Conservation (phyloP, 35 echinoderm and acorn worm genomes). For the Holothuria glaberrima region DNA sequence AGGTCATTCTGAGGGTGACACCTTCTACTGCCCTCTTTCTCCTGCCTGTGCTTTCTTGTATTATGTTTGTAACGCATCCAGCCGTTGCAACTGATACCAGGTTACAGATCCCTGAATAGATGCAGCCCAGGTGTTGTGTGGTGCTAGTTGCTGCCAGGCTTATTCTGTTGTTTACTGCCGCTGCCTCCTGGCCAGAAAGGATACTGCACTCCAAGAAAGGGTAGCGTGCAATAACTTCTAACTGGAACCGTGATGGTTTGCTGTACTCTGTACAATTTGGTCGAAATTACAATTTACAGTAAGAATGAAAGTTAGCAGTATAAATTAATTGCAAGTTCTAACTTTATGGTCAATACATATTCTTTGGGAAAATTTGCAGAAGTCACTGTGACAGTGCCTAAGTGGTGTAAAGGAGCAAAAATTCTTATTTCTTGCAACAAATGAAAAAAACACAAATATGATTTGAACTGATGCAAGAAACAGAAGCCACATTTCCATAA, state of each 20-base stretch:
- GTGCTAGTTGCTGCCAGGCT: background rate
- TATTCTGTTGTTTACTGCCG: conserved; percentile 29
- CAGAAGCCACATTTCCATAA: too few relatives aligned
- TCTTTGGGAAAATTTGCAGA: too few relatives aligned
- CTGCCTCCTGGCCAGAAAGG: background rate
- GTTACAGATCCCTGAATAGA: background rate
- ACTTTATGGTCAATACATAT: too few relatives aligned
- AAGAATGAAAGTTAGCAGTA: too few relatives aligned
- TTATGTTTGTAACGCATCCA: conserved; percentile 12
- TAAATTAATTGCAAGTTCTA: too few relatives aligned
- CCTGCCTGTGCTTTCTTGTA: background rate
- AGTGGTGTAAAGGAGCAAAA: too few relatives aligned
- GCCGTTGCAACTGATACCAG: background rate
- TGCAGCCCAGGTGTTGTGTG: background rate
- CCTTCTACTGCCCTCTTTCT: background rate
- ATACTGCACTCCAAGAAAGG: background rate
- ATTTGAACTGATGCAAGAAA: too few relatives aligned
- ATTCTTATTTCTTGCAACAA: too few relatives aligned
- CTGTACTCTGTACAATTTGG: background rate
- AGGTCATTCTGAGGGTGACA: conserved; percentile 32
- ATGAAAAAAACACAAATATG: too few relatives aligned
- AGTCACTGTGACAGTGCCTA: too few relatives aligned
- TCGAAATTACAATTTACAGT: background rate
- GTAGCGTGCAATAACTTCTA: background rate
- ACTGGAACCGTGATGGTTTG: background rate